These are phyloP conservation scores for Odontesthes bonariensis DNA, from an alignment of 2,113 vertebrate species.

Conservation along the genomic window DNA sequence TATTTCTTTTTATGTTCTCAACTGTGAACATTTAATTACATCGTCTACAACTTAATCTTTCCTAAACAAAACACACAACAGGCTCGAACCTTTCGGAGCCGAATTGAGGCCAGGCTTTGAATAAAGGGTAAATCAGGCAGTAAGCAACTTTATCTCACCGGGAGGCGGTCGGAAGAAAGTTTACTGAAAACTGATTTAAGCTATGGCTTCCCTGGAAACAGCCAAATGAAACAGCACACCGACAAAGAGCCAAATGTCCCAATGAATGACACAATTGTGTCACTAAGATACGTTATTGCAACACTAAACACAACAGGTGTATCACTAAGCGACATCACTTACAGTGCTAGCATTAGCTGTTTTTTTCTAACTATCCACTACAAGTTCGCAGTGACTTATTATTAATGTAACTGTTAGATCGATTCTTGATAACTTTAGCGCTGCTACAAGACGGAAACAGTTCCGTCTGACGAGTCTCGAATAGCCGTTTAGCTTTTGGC, in stretches of 20 bases:
- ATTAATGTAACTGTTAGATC: background rate
- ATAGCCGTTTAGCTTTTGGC: conserved; percentile 13
- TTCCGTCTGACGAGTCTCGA: background rate
- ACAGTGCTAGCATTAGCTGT: conserved; percentile 2
- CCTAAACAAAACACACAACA: background rate
- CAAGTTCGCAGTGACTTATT: background rate
- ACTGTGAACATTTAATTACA: background rate
- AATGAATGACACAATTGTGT: background rate
- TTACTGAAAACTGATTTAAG: no score
- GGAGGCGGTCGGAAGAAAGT: conserved; percentile 9
- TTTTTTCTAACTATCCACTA: background rate
- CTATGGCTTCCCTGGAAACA: background rate
- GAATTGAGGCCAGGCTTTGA: background rate
- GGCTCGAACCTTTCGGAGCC: fast-evolving
- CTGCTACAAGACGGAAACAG: background rate
- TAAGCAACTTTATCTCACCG: background rate
- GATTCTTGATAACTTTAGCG: background rate
- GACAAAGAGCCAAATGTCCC: background rate
- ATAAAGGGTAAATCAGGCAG: background rate
- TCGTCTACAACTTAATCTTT: no score
- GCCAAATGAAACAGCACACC: background rate
- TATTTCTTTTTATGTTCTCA: background rate
- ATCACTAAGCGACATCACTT: background rate
- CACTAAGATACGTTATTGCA: background rate
- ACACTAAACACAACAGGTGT: conserved; percentile 36